Evolutionary conservation across 2,888 invertebrate genomes (phyloP).

Genomic region (Ligdia adustata): DNA sequence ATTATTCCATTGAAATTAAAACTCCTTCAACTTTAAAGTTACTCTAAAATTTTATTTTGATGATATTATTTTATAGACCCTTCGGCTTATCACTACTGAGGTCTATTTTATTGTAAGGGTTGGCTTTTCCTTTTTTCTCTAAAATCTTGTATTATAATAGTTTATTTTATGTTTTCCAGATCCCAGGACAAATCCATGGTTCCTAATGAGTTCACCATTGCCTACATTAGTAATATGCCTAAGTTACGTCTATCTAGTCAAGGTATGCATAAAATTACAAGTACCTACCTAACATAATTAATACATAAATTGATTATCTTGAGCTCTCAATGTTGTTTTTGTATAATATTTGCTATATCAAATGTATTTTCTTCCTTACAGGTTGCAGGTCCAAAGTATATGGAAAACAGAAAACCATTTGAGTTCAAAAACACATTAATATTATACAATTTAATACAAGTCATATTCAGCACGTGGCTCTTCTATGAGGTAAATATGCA

Average conservation of each 20-base stretch:
- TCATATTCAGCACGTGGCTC: conserved; percentile 94
- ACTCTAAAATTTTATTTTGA: too few species aligned
- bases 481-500: conserved; percentile 92
- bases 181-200: conserved; percentile 94
- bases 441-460: conserved; percentile 94
- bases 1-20: too few species aligned
- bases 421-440: conserved; percentile 91
- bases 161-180: conserved; percentile 82
- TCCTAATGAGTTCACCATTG: conserved; percentile 96
- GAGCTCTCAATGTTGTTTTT: too few species aligned
- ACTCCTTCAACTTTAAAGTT: too few species aligned
- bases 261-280: conserved; percentile 77
- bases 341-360: too few species aligned
- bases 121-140: too few species aligned
- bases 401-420: conserved; percentile 96
- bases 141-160: neutral
- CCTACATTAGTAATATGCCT: conserved; percentile 96
- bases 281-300: too few species aligned
- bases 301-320: too few species aligned
- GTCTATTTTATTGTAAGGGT: too few species aligned
- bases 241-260: conserved; percentile 94
- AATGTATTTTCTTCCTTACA: conserved; percentile 60
- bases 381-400: conserved; percentile 93
- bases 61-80: too few species aligned
- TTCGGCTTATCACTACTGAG: too few species aligned